phyloP scores from a whole-genome alignment of 2,797 vertebrate species.

The Muscicapa striata region DNA sequence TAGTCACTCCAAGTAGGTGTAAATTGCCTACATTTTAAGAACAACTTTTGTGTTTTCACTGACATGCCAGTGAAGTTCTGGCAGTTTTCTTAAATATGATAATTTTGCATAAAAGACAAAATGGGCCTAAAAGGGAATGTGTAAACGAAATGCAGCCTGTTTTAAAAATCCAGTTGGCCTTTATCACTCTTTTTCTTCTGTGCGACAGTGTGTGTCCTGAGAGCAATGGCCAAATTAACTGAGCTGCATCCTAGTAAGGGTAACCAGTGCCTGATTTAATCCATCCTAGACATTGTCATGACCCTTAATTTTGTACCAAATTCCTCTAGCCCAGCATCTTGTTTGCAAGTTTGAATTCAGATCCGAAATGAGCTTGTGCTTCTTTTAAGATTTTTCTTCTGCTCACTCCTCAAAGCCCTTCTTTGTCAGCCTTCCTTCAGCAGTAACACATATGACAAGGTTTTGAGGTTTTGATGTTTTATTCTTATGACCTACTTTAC shows the following conservation, averaged over 20 bases:
- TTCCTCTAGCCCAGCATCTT: neutral
- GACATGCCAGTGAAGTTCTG: slow-evolving; percentile 36
- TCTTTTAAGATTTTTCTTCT: neutral
- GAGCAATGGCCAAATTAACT: neutral
- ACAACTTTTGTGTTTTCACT: slow-evolving; percentile 43
- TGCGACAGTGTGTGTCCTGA: neutral
- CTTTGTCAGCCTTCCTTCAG: neutral
- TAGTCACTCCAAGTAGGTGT: slow-evolving; percentile 49
- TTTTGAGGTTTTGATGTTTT: neutral
- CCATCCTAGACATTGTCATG: accelerated
- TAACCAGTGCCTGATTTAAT: neutral
- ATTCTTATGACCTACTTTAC: neutral
- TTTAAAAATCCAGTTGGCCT: neutral
- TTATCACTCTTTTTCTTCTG: neutral
- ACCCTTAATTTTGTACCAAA: neutral
- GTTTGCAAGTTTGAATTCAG: neutral
- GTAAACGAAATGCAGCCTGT: neutral
- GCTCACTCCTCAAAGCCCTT: neutral
- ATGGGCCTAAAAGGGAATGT: neutral
- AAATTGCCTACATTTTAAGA: slow-evolving; percentile 56
- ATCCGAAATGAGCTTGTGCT: neutral
- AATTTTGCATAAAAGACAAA: neutral
- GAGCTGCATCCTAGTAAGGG: neutral
- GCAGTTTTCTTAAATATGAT: slow-evolving; percentile 7
- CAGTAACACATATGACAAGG: neutral